Base-by-base conservation (phyloP, 64 coral and sea anemone genomes). In the Exaiptasia diaphana region DNA sequence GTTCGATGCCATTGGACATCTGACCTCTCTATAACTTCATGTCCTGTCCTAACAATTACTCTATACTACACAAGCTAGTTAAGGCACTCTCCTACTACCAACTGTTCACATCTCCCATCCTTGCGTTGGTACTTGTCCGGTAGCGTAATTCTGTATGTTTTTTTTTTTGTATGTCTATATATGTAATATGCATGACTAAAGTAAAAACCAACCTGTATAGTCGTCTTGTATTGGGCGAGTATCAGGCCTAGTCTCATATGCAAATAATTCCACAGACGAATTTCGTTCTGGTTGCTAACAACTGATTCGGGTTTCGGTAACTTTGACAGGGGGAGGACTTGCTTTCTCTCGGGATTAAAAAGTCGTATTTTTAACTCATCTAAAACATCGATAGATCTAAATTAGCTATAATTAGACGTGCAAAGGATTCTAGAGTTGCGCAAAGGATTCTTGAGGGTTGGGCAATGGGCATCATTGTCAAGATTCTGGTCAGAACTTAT, bases 171-270 rank as follows among this genome's bases (percentile, higher is more conserved):
- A n/a, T n/a, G n/a, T n/a, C n/a, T n/a, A n/a, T n/a, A n/a, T n/a
- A n/a, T n/a, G n/a, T n/a, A 13, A 3, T 5, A 22, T 25, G 43
- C 17, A 0, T n/a, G 30, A 11, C 8, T 11, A 12, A 25, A 6
- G 3, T 20, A 4, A 20, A 56, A 29, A 34, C 56, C 68, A 41
- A 79, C 91, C 85, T 83, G 59, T 26, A 83, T 54, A 20, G 91
- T 52, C 40, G 62, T 73, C 37, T 89, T 89, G 52, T 93, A 77
- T 50, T 93, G 91, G 38, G 71, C 61, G 41, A 93, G 62, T 10
- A 93, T 88, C 73, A 93, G 79, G 67, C 56, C 42, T 67, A 93
- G 52, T 26, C 91, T 75, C 43, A 83, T 93, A 54, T 88, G 65
- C 14, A 93, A 68, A 62, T 83, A 93, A 17, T 69, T 71, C 91